Evolutionary conservation across 2,888 invertebrate genomes (phyloP).

Genomic region (Tineola bisselliella): DNA sequence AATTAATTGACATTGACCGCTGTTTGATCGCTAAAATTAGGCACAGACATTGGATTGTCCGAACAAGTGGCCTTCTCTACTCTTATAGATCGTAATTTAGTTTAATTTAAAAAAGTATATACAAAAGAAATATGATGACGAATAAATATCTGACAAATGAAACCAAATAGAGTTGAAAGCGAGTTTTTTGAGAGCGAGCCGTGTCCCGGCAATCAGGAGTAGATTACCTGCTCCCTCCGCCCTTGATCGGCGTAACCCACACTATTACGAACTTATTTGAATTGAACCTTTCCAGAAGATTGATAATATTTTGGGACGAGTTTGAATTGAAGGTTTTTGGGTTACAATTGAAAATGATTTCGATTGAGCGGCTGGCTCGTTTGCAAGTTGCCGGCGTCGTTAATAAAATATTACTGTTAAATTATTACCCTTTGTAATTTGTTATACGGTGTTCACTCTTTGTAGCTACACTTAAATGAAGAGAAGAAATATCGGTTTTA

Average conservation of each 20-base stretch:
- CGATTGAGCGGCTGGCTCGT: neutral
- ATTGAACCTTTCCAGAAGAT: constrained; percentile 6
- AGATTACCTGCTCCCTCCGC: neutral
- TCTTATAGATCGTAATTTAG: no score
- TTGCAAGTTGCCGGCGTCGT: neutral
- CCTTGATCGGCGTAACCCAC: neutral
- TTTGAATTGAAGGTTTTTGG: neutral
- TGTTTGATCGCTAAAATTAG: no score
- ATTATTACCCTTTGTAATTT: neutral
- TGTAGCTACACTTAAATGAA: no score
- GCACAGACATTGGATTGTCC: no score
- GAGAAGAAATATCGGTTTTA: no score
- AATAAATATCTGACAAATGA: no score
- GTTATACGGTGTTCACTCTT: no score
- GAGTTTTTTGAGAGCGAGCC: neutral
- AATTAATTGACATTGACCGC: no score
- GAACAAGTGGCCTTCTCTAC: no score
- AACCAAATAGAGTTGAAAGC: no score
- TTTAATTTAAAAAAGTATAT: no score
- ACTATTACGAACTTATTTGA: neutral
- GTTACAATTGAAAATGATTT: neutral
- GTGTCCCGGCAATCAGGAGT: neutral
- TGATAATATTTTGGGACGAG: constrained; percentile 9
- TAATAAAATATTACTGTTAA: neutral
- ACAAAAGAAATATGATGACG: no score